Evolutionary conservation across 1,140 invertebrate genomes (phyloP).

Genomic region (Whitmania pigra): DNA sequence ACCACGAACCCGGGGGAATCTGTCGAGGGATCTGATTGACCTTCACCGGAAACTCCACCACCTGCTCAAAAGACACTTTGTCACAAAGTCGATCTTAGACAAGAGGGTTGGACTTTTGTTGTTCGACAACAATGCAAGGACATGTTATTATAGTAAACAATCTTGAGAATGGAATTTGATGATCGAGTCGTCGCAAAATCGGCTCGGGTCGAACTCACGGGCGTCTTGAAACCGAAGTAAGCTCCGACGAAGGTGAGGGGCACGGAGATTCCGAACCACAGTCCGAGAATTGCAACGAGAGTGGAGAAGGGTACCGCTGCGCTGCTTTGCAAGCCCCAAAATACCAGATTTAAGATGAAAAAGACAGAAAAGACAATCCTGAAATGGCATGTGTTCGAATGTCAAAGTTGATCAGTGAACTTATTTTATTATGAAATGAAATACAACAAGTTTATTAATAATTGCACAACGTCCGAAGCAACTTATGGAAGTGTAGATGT

Average conservation of each 20-base stretch:
- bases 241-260: slow-evolving; percentile 93
- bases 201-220: slow-evolving; percentile 49
- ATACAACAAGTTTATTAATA: too few species aligned
- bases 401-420: background rate
- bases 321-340: slow-evolving; percentile 86
- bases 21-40: slow-evolving; percentile 97
- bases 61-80: slow-evolving; percentile 44
- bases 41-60: slow-evolving; percentile 85
- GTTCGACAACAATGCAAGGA: background rate
- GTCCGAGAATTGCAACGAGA: slow-evolving; percentile 72
- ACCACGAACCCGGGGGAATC: slow-evolving; percentile 92
- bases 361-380: slow-evolving; percentile 87
- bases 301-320: slow-evolving; percentile 93
- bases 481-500: slow-evolving; percentile 31
- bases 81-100: background rate
- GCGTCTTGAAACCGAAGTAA: slow-evolving; percentile 93
- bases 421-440: background rate
- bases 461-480: too few species aligned
- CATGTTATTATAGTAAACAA: background rate
- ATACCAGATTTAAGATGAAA: slow-evolving; percentile 86
- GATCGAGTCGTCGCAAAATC: background rate
- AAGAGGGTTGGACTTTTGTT: background rate
- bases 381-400: slow-evolving; percentile 25
- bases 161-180: background rate
- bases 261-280: slow-evolving; percentile 94